Evolutionary conservation across 2,113 vertebrate genomes (phyloP).

Genomic region (Chaenogobius annularis): DNA sequence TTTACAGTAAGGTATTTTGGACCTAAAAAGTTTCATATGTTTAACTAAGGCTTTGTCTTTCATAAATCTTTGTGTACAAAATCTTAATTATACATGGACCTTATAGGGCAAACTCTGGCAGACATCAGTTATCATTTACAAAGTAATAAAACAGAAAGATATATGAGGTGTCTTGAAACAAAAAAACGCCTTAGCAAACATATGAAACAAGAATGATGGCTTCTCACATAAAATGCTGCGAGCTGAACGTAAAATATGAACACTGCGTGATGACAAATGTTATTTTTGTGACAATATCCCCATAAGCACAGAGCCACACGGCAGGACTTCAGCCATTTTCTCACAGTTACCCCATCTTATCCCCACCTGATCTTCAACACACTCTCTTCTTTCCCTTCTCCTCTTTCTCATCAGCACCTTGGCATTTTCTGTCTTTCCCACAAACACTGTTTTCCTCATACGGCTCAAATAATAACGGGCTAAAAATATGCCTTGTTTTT

Average conservation of each 20-base stretch:
- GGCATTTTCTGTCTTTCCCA: slow-evolving; percentile 72
- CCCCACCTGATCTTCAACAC: slow-evolving; percentile 74
- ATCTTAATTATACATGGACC: not conserved
- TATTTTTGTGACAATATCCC: slow-evolving; percentile 3
- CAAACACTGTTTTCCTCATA: slow-evolving; percentile 74
- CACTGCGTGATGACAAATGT: not conserved
- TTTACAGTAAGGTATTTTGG: too few relatives aligned
- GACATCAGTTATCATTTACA: not conserved
- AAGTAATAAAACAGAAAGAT: not conserved
- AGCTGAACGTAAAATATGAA: slow-evolving; percentile 2
- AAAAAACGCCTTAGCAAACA: slow-evolving; percentile 2
- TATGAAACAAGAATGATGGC: not conserved
- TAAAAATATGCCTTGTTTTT: slow-evolving; percentile 82
- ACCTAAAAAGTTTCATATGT: not conserved
- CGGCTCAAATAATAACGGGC: slow-evolving; percentile 77
- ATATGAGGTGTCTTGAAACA: not conserved
- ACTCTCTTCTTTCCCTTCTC: slow-evolving; percentile 56
- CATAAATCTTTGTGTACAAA: not conserved
- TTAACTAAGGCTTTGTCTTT: not conserved
- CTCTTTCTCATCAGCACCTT: slow-evolving; percentile 60
- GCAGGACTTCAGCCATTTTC: slow-evolving; percentile 67
- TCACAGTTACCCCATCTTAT: slow-evolving; percentile 69
- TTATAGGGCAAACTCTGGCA: not conserved
- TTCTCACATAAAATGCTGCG: not conserved
- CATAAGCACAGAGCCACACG: not conserved